Evolutionary conservation across 1,140 invertebrate species (phyloP).

Genomic region (Pinna nobilis): DNA sequence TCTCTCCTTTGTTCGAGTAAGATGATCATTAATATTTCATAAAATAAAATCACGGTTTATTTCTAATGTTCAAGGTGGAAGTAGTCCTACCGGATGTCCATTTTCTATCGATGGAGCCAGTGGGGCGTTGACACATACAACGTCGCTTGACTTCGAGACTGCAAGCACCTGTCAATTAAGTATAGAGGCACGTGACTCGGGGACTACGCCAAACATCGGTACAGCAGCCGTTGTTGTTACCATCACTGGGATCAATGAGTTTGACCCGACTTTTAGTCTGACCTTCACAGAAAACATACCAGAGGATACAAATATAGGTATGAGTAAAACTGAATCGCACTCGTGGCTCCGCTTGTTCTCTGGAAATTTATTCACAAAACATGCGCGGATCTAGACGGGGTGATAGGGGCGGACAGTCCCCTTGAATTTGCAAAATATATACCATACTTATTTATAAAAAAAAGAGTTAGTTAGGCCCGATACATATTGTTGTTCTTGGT

Average conservation of each 20-base stretch:
- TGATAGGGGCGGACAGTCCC: too few relatives aligned
- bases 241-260: constrained; percentile 32
- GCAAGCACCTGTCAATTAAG: constrained; percentile 19
- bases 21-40: too few relatives aligned
- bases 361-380: too few relatives aligned
- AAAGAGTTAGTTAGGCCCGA: too few relatives aligned
- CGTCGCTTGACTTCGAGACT: constrained; percentile 29
- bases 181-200: constrained; percentile 27
- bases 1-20: too few relatives aligned
- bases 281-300: constrained; percentile 5
- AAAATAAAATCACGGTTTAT: background rate
- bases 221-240: constrained; percentile 27
- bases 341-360: too few relatives aligned
- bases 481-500: too few relatives aligned
- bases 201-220: constrained; percentile 1
- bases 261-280: constrained; percentile 23
- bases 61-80: constrained; percentile 15
- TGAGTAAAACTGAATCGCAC: too few relatives aligned
- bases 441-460: too few relatives aligned
- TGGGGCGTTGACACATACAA: constrained; percentile 28
- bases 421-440: too few relatives aligned
- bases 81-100: constrained; percentile 29
- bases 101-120: constrained; percentile 10
- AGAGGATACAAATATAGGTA: constrained; percentile 27
- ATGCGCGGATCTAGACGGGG: too few relatives aligned